A percentile compares a stretch with the other conserved stretches of the same genome.
phyloP scores from a whole-genome alignment of 1,140 invertebrate species.

The Neodiprion virginianus region DNA sequence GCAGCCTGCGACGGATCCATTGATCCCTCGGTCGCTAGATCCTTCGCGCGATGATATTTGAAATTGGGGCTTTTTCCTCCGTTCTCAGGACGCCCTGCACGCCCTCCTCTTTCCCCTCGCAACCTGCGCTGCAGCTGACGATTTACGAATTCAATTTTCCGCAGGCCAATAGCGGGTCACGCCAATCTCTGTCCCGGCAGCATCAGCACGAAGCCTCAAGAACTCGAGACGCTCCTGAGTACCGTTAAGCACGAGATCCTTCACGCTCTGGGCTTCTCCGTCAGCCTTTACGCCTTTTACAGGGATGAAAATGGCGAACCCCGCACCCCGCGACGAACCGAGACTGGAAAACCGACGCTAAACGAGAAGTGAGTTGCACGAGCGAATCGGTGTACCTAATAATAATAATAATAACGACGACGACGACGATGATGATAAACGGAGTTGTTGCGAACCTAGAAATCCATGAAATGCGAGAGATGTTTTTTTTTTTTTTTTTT shows the following conservation, averaged over 20 bases:
- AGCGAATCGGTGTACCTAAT: too few relatives aligned
- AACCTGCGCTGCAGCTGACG: too few relatives aligned
- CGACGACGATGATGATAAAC: background rate
- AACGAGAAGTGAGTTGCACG: conserved; percentile 79
- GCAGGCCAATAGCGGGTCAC: conserved; percentile 96
- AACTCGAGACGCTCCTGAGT: conserved; percentile 90
- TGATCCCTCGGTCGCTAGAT: too few relatives aligned
- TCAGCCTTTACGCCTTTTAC: conserved; percentile 94
- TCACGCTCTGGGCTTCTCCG: conserved; percentile 95
- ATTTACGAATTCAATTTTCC: background rate
- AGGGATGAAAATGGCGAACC: conserved; percentile 86
- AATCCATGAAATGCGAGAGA: too few relatives aligned
- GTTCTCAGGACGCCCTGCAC: too few relatives aligned
- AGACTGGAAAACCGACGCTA: conserved; percentile 86
- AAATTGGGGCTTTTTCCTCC: too few relatives aligned
- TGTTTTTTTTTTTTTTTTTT: too few relatives aligned
- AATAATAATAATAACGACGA: too few relatives aligned
- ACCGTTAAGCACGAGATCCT: conserved; percentile 99
- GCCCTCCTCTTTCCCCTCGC: too few relatives aligned
- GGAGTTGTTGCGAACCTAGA: background rate
- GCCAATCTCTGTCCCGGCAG: conserved; percentile 97
- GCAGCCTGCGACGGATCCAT: too few relatives aligned
- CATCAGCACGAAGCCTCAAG: conserved; percentile 91
- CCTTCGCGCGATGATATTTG: too few relatives aligned
- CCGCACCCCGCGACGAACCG: conserved; percentile 77